Evolutionary conservation across 2,797 vertebrate species (phyloP).

Genomic region (Cuculus canorus): DNA sequence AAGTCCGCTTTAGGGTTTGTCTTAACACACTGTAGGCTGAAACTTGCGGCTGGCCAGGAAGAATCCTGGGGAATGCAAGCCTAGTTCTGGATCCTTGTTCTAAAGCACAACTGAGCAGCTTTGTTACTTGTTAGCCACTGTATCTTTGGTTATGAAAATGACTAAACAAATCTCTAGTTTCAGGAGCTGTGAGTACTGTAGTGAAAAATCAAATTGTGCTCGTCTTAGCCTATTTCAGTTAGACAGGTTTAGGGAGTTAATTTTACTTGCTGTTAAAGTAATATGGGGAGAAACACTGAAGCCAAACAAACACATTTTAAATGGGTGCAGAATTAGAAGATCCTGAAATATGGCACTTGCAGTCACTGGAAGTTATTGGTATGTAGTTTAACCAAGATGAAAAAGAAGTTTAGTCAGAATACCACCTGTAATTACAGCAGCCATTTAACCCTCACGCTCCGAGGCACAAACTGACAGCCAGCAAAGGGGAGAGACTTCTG

Average conservation of each 20-base stretch:
- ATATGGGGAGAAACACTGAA: background rate
- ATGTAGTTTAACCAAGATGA: slow-evolving; percentile 1
- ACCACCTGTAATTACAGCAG: slow-evolving; percentile 45
- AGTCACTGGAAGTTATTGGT: slow-evolving; percentile 15
- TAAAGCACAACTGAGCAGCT: background rate
- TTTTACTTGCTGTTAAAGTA: background rate
- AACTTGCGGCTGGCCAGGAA: background rate
- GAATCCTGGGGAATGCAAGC: background rate
- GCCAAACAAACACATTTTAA: background rate
- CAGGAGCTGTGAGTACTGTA: background rate
- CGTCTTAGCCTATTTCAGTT: background rate
- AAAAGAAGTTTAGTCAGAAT: slow-evolving; percentile 17
- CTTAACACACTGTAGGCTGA: slow-evolving; percentile 15
- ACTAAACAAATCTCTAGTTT: background rate
- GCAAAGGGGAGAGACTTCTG: background rate
- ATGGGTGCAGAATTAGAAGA: background rate
- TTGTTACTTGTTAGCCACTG: background rate
- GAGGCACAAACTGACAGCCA: slow-evolving; percentile 38
- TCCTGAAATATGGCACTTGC: background rate
- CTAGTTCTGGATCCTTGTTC: background rate
- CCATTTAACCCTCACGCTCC: background rate
- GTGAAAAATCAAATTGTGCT: slow-evolving; percentile 5
- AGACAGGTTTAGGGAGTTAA: background rate
- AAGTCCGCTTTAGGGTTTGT: slow-evolving; percentile 28
- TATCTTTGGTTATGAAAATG: slow-evolving; percentile 3